phyloP scores from a whole-genome alignment of 2,113 vertebrate genomes.

The Hirundichthys speculiger region DNA sequence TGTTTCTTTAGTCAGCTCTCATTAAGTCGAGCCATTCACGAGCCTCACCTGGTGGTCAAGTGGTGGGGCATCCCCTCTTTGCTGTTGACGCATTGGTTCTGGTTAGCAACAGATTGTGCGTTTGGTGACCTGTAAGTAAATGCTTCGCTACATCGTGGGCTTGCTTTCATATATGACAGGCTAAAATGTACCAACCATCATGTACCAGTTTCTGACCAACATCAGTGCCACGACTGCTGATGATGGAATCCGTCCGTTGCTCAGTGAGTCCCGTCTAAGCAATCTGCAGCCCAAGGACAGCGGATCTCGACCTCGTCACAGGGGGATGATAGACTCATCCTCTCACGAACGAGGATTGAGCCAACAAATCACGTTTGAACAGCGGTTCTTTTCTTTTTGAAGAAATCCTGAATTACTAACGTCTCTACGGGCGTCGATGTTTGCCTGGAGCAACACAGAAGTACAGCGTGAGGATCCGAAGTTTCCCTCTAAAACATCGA shows the following conservation, averaged over 20 bases:
- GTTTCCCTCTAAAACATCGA: background rate
- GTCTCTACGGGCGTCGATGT: background rate
- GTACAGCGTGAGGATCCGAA: background rate
- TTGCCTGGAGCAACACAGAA: background rate
- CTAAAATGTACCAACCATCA: constrained; percentile 28
- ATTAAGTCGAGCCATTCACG: too few species aligned
- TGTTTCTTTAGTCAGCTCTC: too few species aligned
- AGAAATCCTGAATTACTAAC: background rate
- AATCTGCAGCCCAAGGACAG: constrained; percentile 46
- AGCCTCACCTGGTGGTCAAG: background rate
- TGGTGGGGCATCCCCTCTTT: background rate
- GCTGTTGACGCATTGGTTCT: background rate
- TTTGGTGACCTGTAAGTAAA: background rate
- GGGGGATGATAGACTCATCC: constrained; percentile 41
- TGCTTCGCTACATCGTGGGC: background rate
- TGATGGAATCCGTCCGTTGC: constrained; percentile 46
- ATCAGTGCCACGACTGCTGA: constrained; percentile 36
- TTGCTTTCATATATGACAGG: constrained; percentile 10
- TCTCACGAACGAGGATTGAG: constrained; percentile 23
- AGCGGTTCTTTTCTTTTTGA: background rate
- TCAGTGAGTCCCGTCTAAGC: constrained; percentile 40
- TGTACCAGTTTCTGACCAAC: constrained; percentile 29
- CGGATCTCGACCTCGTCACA: constrained; percentile 21
- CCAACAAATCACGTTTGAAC: constrained; percentile 15
- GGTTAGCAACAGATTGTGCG: constrained; percentile 5